phyloP scores from a whole-genome alignment of 1,140 invertebrate genomes.

The Akabosia matsudoensis region DNA sequence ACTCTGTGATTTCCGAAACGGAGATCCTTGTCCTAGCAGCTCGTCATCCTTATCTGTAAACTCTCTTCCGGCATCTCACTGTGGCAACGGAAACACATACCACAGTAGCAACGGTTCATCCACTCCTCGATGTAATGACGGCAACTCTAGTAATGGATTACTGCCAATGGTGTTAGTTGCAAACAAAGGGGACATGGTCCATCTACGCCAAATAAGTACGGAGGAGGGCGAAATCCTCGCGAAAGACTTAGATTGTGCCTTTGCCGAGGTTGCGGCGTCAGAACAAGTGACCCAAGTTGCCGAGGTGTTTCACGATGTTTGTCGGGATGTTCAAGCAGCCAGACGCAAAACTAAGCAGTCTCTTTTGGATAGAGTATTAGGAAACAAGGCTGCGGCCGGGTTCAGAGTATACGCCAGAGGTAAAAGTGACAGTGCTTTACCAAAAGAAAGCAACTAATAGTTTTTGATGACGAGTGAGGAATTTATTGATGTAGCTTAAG shows the following conservation, averaged over 20 bases:
- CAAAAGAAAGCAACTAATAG: slow-evolving; percentile 57
- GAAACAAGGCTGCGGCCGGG: slow-evolving; percentile 64
- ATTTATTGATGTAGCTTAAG: not conserved
- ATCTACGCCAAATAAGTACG: slow-evolving; percentile 79
- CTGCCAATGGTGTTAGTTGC: slow-evolving; percentile 72
- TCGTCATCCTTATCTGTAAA: not conserved
- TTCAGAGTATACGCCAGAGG: slow-evolving; percentile 70
- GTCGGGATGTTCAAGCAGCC: slow-evolving; percentile 71
- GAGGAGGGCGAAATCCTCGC: slow-evolving; percentile 84
- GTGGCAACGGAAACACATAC: not conserved
- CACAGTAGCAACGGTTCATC: not conserved
- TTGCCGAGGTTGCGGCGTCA: slow-evolving; percentile 82
- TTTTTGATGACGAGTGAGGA: too few species aligned
- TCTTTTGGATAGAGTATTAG: slow-evolving; percentile 71
- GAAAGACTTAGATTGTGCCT: slow-evolving; percentile 80
- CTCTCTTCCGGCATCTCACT: not conserved
- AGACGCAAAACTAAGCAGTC: slow-evolving; percentile 79
- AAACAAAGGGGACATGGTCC: slow-evolving; percentile 89
- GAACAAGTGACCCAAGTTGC: slow-evolving; percentile 73
- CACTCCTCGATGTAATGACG: not conserved
- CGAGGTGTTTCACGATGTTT: slow-evolving; percentile 74
- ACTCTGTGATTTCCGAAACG: slow-evolving; percentile 57
- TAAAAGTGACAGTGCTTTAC: slow-evolving; percentile 78
- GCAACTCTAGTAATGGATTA: slow-evolving; percentile 15
- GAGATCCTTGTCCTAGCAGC: not conserved